Conservation (phyloP, 2,888 invertebrate species). For the Lasiommata megera region DNA sequence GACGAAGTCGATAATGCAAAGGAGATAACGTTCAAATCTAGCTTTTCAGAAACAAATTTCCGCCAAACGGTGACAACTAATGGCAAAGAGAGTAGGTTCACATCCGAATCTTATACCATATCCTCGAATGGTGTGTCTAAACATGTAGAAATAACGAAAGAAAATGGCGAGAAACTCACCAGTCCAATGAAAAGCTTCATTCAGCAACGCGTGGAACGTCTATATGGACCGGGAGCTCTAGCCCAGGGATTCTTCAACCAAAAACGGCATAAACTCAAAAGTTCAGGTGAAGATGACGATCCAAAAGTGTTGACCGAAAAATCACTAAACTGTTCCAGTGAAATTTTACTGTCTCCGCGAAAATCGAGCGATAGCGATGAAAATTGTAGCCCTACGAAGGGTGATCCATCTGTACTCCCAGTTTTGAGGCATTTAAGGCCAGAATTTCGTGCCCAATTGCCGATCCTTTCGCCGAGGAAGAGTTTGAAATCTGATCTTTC, state of each 20-base stretch:
- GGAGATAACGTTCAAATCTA: constrained; percentile 70
- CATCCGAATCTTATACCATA: constrained; percentile 71
- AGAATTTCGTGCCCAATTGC: constrained; percentile 92
- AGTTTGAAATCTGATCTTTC: constrained; percentile 57
- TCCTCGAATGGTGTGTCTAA: constrained; percentile 73
- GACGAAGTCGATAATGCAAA: constrained; percentile 72
- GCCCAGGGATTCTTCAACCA: constrained; percentile 92
- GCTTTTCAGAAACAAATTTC: constrained; percentile 75
- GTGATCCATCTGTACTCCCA: constrained; percentile 79
- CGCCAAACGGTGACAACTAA: constrained; percentile 62
- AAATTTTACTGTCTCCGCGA: constrained; percentile 51
- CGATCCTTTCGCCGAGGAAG: constrained; percentile 84
- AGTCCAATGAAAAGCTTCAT: constrained; percentile 88
- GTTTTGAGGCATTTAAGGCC: constrained; percentile 91
- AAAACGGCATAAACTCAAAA: constrained; percentile 76
- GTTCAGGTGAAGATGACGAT: constrained; percentile 64
- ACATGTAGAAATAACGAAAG: constrained; percentile 71
- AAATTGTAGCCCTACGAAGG: constrained; percentile 53
- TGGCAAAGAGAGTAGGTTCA: constrained; percentile 58
- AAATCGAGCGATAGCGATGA: constrained; percentile 51
- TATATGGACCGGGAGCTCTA: constrained; percentile 93
- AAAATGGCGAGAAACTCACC: constrained; percentile 69
- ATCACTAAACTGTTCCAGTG: constrained; percentile 60
- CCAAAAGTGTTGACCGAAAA: constrained; percentile 65
- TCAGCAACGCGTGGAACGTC: constrained; percentile 92